Conservation (phyloP, 2,797 vertebrate genomes). For the Aldrovandia affinis region DNA sequence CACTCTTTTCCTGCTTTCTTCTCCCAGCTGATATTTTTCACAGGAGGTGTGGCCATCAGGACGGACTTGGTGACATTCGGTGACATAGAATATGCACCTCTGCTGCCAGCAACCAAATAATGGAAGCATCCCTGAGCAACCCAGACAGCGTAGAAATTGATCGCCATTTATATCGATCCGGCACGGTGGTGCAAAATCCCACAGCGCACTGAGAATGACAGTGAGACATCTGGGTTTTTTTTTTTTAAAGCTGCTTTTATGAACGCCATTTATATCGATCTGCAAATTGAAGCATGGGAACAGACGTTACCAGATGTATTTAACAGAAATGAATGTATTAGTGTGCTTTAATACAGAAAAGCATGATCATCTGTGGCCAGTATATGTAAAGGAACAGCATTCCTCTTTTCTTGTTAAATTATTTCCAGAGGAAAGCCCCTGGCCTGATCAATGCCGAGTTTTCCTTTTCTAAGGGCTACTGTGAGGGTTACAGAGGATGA, state of each 20-base stretch:
- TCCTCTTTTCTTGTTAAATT: background rate
- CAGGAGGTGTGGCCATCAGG: no score
- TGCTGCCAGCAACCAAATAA: constrained; percentile 23
- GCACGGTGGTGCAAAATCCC: no score
- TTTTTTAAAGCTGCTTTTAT: constrained; percentile 40
- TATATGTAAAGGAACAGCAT: background rate
- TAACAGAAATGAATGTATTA: constrained; percentile 35
- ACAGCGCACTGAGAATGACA: background rate
- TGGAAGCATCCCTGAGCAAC: constrained; percentile 32
- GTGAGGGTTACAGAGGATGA: background rate
- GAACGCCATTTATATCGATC: constrained; percentile 43
- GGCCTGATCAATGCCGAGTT: background rate
- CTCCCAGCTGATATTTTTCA: constrained; percentile 31
- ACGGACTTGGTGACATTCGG: background rate
- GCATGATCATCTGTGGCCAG: background rate
- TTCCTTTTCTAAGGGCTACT: background rate
- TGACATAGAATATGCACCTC: background rate
- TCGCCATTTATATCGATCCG: constrained; percentile 11
- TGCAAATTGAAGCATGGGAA: constrained; percentile 24
- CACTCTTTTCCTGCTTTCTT: constrained; percentile 15
- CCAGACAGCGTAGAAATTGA: constrained; percentile 34
- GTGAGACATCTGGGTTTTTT: background rate
- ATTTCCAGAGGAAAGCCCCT: background rate
- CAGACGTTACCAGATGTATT: constrained; percentile 30
- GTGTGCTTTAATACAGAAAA: constrained; percentile 17